phyloP scores from a whole-genome alignment of 2,888 invertebrate species.

The Leptinotarsa peninsularis region DNA sequence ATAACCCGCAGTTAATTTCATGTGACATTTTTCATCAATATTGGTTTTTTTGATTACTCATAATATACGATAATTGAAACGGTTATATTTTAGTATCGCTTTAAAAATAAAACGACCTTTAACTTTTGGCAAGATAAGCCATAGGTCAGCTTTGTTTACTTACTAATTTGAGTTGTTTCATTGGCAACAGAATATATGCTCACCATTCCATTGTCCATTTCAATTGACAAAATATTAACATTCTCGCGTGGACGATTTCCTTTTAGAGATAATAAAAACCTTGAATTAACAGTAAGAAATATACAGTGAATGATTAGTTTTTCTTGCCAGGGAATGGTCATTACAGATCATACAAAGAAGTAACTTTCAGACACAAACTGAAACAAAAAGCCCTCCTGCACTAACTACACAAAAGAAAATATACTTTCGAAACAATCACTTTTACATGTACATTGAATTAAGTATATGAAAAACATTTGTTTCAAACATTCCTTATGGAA shows the following conservation, averaged over 20 bases:
- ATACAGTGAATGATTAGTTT: not conserved
- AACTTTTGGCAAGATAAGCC: slow-evolving; percentile 34
- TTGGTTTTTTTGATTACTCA: not conserved
- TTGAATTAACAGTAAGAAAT: not conserved
- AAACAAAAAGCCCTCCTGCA: too few relatives aligned
- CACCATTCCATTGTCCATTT: not conserved
- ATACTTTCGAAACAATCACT: too few relatives aligned
- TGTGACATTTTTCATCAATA: not conserved
- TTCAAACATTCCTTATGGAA: too few relatives aligned
- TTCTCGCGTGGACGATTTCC: not conserved
- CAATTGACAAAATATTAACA: not conserved
- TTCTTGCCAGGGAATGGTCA: too few relatives aligned
- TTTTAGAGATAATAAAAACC: not conserved
- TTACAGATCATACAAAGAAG: too few relatives aligned
- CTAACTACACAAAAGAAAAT: too few relatives aligned
- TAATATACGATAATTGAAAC: not conserved
- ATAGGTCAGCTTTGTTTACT: slow-evolving; percentile 22
- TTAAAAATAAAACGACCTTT: slow-evolving; percentile 31
- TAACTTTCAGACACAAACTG: too few relatives aligned
- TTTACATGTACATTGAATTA: too few relatives aligned
- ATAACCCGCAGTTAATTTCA: not conserved
- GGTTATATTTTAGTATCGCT: slow-evolving; percentile 15
- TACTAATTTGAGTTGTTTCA: not conserved
- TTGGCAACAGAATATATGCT: slow-evolving; percentile 1
- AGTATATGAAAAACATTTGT: too few relatives aligned